Conservation (phyloP, 1,140 invertebrate species). For the Brachionus koreanus region DNA sequence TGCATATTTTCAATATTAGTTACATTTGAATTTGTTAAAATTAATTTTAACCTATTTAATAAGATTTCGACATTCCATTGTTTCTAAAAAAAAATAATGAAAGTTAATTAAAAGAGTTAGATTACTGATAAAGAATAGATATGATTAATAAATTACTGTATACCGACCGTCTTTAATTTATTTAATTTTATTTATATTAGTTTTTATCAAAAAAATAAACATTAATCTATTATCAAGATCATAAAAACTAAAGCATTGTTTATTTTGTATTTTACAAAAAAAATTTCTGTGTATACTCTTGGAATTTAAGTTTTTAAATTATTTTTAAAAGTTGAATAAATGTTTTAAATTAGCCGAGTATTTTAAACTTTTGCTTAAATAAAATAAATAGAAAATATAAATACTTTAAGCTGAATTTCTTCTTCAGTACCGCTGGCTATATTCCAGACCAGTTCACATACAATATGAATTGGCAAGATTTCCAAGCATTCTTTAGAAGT, state of each 20-base stretch:
- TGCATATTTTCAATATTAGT: not conserved
- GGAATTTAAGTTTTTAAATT: not conserved
- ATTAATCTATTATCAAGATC: too few species aligned
- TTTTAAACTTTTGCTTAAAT: not conserved
- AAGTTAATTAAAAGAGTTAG: not conserved
- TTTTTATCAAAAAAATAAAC: too few species aligned
- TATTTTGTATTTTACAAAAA: too few species aligned
- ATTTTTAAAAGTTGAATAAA: not conserved
- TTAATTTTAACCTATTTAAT: constrained; percentile 20
- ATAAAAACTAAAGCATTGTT: too few species aligned
- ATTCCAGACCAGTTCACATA: constrained; percentile 79
- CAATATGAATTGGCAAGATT: constrained; percentile 85
- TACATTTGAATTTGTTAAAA: not conserved
- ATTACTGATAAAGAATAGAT: not conserved
- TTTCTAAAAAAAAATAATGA: not conserved
- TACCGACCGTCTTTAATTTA: too few species aligned
- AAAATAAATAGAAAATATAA: not conserved
- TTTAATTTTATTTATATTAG: too few species aligned
- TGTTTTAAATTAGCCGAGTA: not conserved
- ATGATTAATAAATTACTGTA: too few species aligned
- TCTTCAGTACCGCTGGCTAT: not conserved
- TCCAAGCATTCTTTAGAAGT: constrained; percentile 76
- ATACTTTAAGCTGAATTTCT: constrained; percentile 3
- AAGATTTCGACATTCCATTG: not conserved
- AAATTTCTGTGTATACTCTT: too few species aligned